Evolutionary conservation across 2,113 vertebrate genomes (phyloP), one percentile per base, ranked within the genome.

Genomic region (Montifringilla adamsi): DNA sequence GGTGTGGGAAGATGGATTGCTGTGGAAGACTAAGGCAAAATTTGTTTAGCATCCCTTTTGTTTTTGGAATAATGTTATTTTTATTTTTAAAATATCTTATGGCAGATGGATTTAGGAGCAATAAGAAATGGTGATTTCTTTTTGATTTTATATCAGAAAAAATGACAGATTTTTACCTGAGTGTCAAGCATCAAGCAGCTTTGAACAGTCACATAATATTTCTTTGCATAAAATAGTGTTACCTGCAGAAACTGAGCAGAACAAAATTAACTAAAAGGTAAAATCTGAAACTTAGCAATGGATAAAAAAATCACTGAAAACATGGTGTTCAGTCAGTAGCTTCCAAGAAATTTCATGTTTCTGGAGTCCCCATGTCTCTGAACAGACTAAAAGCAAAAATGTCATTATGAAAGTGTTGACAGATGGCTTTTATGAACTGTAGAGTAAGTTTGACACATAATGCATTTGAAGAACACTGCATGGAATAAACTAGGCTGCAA

Each of bases 401-500:
- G 23, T 50, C 58, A 43, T 62, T 6, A 53, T 28, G 47, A 72
- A 93, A 70, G 18, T 37, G 30, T 55, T 84, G 31, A 47, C 69
- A 95, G 60, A 72, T 67, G 77, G 52, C 8, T 93, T 89, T 93
- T 84, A 82, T 82, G 66, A 94, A 89, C 39, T 64, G 60, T 50
- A 84, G 74, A 94, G 66, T 72, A 89, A 70, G 85, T 78, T 43
- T 78, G 73, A 93, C 70, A 68, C 47, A 78, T 55, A 84, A 39
- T 35, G 27, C 8, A 89, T 93, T 87, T 93, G 69, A 94, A 93
- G 69, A 89, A 60, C 14, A 28, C 10, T 78, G 10, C 47, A 67
- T 64, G 41, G 56, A 91, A 87, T 78, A 93, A 93, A 19, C 43
- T 12, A 72, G 30, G 11, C 56, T 87, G 78, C 33, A 82, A 78